Evolutionary conservation across 2,113 vertebrate genomes (phyloP), one percentile per base, ranked within the genome.

Genomic region (Myotis yumanensis): DNA sequence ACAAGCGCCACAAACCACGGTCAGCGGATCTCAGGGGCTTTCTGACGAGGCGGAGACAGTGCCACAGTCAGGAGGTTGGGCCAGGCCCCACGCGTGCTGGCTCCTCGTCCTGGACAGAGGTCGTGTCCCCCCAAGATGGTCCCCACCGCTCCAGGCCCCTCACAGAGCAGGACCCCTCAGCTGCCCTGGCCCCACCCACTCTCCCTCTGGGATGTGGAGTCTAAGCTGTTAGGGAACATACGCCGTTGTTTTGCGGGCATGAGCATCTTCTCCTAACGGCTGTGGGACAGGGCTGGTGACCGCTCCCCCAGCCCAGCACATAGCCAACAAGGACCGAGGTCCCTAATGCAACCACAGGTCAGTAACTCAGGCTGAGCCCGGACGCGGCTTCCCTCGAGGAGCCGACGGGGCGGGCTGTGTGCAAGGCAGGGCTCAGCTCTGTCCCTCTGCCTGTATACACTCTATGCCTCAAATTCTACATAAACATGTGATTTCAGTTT

Each of bases 321-420:
- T 4, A 32, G 62, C 30, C 62, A 15, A 66, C 28, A 12, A 32
- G 12, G 64, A 66, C 30, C 5, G 12, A 14, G 12, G 12, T 16
- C 28, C 62, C 28, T 66, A 3, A 62, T 25, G 30, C 64, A 30
- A 7, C 64, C 30, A 7, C 64, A 32, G 64, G 25, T 16, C 28
- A 32, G 64, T 32, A 1, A 66, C 64, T 66, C 28, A 32, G 4
- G 15, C 12, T 7, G 64, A 66, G 64, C 59, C 57, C 12, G 5
- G 62, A 6, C 28, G 62, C 3, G 5, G 14, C 1, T 0, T 2
- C 10, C 32, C 35, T n/a, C 22, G 7, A 11, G 51, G 5, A 1
- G 35, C 1, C 1, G 16, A 7, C 5, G 4, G 15, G 5, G 9
- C 0, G 11, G 28, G n/a, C 35, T 8, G 20, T 20, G 25, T 5